Evolutionary conservation across 2,797 vertebrate genomes (phyloP), one percentile per base, ranked within the genome.

Genomic region (Epinephelus coioides): DNA sequence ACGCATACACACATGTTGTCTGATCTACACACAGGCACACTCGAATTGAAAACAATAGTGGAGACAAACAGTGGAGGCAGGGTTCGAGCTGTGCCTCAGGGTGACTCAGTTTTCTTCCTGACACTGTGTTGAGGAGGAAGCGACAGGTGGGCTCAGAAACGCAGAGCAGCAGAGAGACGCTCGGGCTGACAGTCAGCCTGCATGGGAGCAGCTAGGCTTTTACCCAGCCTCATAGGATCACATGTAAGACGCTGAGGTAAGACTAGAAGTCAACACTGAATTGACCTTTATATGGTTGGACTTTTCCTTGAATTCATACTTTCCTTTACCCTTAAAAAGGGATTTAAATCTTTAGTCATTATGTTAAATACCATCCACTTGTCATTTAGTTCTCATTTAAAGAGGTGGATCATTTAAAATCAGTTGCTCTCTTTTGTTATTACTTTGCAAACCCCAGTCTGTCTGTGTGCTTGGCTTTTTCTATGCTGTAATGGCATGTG

Each of bases 241-340:
- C 68, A 82, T 86, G 80, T 69, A 76, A 80, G 50, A 86, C 69
- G 6, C 74, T 62, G 76, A 87, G 91, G 91, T 94, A 92, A 81
- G 89, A 80, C 72, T 15, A 30, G 2, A 15, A 38, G 51, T 56
- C 46, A 9, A 47, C 18, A 2, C 5, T 46, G 3, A 50, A 59
- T 47, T 70, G 5, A 40, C 7, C 51, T 18, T 46, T 12, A 43
- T 18, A 18, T 21, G 2, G 25, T 5, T 44, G 23, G 4, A 14
- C 3, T 50, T 55, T 25, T 57, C 6, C 25, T 65, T n/a, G 5
- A 27, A 12, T 25, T 10, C 18, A n/a, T 19, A 9, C 1, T 46
- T 49, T 44, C 11, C 4, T 34, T 57, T 43, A 43, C n/a, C 49
- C 34, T 15, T 8, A 25, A 68, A 38, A 55, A 19, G 25, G 18